Evolutionary conservation across 1,140 invertebrate genomes (phyloP).

Genomic region (Holcopasites calliopsidis): DNA sequence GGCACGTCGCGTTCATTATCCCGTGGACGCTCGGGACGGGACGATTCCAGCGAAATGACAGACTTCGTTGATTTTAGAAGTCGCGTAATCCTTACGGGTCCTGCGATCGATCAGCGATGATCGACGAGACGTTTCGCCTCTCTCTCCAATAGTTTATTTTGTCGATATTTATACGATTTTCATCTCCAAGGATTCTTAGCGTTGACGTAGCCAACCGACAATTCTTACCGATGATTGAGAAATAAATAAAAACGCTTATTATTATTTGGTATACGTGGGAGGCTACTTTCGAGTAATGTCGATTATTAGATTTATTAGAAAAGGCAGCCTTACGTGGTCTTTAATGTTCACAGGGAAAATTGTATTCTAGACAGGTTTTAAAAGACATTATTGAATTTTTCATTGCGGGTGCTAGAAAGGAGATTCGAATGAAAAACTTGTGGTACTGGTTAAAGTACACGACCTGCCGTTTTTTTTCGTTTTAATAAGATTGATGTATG

Average conservation of each 20-base stretch:
- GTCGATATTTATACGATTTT: too few relatives aligned
- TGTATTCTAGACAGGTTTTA: slow-evolving; percentile 1
- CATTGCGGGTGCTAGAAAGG: not conserved
- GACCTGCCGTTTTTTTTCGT: slow-evolving; percentile 14
- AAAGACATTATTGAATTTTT: slow-evolving; percentile 16
- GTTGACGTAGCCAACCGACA: too few relatives aligned
- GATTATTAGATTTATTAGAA: slow-evolving; percentile 27
- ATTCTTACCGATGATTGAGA: too few relatives aligned
- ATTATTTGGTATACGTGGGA: not conserved
- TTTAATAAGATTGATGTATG: slow-evolving; percentile 19
- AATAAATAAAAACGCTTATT: not conserved
- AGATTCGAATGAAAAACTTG: not conserved
- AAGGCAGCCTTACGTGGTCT: not conserved
- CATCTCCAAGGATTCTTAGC: too few relatives aligned
- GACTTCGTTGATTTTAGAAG: slow-evolving; percentile 45
- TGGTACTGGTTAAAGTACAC: too few relatives aligned
- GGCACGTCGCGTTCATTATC: slow-evolving; percentile 24
- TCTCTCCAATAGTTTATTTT: not conserved
- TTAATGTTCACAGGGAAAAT: slow-evolving; percentile 3
- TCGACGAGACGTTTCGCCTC: not conserved
- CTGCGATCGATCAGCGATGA: slow-evolving; percentile 31
- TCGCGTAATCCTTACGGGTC: slow-evolving; percentile 34
- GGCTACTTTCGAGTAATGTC: not conserved
- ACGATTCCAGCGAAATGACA: slow-evolving; percentile 22
- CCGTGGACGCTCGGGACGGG: slow-evolving; percentile 12